phyloP scores from a whole-genome alignment of 2,797 vertebrate species.

The Enteromius fasciolatus region DNA sequence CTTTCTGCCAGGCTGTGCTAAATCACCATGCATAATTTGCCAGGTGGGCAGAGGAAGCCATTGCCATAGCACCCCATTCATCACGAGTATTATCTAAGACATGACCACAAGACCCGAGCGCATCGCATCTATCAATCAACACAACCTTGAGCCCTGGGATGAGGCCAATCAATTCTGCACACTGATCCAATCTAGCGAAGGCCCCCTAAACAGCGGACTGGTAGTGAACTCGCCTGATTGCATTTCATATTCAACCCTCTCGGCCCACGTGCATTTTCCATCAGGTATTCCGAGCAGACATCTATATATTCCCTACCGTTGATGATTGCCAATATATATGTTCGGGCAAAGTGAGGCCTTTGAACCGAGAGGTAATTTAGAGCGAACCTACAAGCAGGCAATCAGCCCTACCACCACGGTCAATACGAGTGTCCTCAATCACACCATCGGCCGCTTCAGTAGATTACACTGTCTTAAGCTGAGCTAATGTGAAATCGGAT shows the following conservation, averaged over 20 bases:
- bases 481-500: conserved; percentile 16
- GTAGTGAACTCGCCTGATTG: conserved; percentile 64
- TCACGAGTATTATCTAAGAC: conserved; percentile 56
- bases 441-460: conserved; percentile 18
- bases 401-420: conserved; percentile 36
- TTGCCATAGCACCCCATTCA: conserved; percentile 54
- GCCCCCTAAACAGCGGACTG: conserved; percentile 55
- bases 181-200: conserved; percentile 56
- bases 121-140: conserved; percentile 59
- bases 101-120: conserved; percentile 46
- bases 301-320: conserved; percentile 31
- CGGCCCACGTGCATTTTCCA: conserved; percentile 44
- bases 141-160: conserved; percentile 48
- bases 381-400: conserved; percentile 33
- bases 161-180: conserved; percentile 60
- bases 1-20: conserved; percentile 31
- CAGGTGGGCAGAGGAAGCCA: conserved; percentile 15
- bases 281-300: conserved; percentile 45
- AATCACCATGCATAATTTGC: conserved; percentile 36
- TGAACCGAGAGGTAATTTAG: conserved; percentile 45
- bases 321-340: conserved; percentile 48
- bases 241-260: conserved; percentile 65
- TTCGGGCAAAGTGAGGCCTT: conserved; percentile 35
- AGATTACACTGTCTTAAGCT: conserved; percentile 33
- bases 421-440: conserved; percentile 45